Evolutionary conservation across 2,888 invertebrate species (phyloP).

Genomic region (Achlya flavicornis): DNA sequence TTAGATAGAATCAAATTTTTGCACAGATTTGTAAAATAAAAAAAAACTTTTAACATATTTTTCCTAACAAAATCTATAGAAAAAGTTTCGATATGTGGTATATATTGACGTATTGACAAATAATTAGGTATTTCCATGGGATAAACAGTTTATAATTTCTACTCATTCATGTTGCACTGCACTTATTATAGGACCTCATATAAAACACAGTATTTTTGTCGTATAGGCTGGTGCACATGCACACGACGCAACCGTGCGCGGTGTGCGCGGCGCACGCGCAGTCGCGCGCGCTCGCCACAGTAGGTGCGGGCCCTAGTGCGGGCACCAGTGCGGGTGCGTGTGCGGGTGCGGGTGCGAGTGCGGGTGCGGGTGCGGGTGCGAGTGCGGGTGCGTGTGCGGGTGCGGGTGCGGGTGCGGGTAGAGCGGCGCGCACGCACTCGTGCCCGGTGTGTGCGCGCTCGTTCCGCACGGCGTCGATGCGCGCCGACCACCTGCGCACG

Average conservation of each 20-base stretch:
- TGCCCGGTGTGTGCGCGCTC: constrained; percentile 55
- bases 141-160: no score
- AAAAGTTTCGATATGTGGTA: no score
- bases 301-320: not conserved
- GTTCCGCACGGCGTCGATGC: constrained; percentile 61
- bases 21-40: no score
- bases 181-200: no score
- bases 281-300: not conserved
- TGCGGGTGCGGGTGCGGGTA: not conserved
- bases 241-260: not conserved
- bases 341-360: not conserved
- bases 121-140: no score
- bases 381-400: not conserved
- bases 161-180: no score
- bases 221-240: not conserved
- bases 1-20: no score
- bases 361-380: not conserved
- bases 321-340: not conserved
- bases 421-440: constrained; percentile 33
- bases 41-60: no score
- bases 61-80: no score
- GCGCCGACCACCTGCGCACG: constrained; percentile 60
- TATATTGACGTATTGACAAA: no score
- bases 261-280: not conserved
- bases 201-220: no score